Percentiles rank a stretch among this genome's conserved stretches.
These are phyloP conservation scores for Acanthococcus lagerstroemiae DNA, from an alignment of 2,888 invertebrate genomes.

Conservation along the genomic window DNA sequence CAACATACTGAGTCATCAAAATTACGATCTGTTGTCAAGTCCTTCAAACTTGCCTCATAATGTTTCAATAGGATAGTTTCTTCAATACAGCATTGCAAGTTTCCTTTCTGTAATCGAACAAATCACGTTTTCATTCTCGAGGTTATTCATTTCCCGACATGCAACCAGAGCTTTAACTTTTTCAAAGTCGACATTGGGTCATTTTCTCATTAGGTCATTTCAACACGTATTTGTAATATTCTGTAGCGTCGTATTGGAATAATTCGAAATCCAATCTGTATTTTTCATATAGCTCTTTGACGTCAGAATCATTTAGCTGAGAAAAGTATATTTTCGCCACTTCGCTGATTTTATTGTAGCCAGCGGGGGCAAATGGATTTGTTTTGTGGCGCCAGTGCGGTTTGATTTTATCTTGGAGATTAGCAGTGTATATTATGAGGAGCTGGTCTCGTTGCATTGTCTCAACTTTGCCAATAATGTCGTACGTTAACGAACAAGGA, in stretches of 20 bases:
- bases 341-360: conserved; percentile 36
- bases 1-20: too few species aligned
- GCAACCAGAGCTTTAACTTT: too few species aligned
- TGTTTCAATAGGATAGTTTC: too few species aligned
- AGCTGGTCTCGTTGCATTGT: conserved; percentile 47
- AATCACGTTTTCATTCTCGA: too few species aligned
- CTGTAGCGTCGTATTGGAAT: conserved; percentile 44
- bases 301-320: conserved; percentile 41
- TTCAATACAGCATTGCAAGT: too few species aligned
- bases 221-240: conserved; percentile 40
- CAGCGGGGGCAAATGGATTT: conserved; percentile 34
- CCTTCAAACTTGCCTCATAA: too few species aligned
- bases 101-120: too few species aligned
- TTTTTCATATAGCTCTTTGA: conserved; percentile 43
- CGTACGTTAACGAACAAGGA: conserved; percentile 49
- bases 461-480: conserved; percentile 50
- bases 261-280: conserved; percentile 47
- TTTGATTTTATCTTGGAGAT: conserved; percentile 39
- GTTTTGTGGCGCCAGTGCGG: conserved; percentile 42
- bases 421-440: conserved; percentile 42
- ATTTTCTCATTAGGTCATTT: too few species aligned
- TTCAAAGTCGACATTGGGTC: too few species aligned
- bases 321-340: conserved; percentile 43
- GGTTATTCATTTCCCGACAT: too few species aligned
- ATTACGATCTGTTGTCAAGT: too few species aligned